Percentiles rank a stretch among this genome's conserved stretches.
Evolutionary conservation across 2,888 invertebrate species (phyloP).

Genomic region (Amaurobius ferox): DNA sequence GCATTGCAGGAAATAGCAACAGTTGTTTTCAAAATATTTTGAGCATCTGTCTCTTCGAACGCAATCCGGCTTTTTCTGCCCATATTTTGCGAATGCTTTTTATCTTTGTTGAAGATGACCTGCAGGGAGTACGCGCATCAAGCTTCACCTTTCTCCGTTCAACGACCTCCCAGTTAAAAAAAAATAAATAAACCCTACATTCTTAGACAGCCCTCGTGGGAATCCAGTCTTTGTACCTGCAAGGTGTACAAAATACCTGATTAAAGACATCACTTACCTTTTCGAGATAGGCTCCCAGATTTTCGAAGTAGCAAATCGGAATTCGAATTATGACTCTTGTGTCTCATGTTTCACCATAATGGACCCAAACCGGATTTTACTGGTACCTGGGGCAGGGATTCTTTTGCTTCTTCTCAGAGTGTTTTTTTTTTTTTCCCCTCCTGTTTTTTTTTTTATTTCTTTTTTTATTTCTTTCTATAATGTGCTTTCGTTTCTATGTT

Average conservation of each 20-base stretch:
- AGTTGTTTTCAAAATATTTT: too few species aligned
- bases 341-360: conserved; percentile 26
- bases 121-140: too few species aligned
- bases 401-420: background rate
- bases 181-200: too few species aligned
- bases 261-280: conserved; percentile 38
- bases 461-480: conserved; percentile 7
- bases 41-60: too few species aligned
- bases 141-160: too few species aligned
- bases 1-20: too few species aligned
- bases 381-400: background rate
- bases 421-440: background rate
- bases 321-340: background rate
- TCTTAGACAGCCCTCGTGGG: background rate
- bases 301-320: conserved; percentile 6
- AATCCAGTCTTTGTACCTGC: conserved; percentile 50
- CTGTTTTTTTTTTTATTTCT: background rate
- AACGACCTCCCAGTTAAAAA: too few species aligned
- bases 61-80: too few species aligned
- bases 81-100: too few species aligned
- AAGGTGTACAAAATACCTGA: conserved; percentile 25
- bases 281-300: conserved; percentile 22
- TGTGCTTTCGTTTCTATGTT: background rate
- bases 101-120: too few species aligned
- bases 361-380: conserved; percentile 52